Evolutionary conservation across 2,113 vertebrate species (phyloP).

Genomic region (Chlamydotis undulata): DNA sequence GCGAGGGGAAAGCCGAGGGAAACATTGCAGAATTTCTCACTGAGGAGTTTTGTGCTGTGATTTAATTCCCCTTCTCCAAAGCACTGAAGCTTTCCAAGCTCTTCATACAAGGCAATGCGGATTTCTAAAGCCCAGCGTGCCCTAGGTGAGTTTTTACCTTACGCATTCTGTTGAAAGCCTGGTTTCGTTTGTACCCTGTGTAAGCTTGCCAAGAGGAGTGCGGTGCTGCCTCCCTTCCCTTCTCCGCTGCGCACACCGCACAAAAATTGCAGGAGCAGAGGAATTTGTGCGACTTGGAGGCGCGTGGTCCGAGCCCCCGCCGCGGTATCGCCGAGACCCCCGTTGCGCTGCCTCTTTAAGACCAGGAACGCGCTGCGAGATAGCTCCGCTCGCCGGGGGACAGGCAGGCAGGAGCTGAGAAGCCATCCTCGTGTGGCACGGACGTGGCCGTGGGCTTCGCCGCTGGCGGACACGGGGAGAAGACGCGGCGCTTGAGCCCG

Average conservation of each 20-base stretch:
- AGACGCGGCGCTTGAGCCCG: rapidly evolving
- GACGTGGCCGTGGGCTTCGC: not conserved
- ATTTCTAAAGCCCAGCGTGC: not conserved
- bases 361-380: not conserved
- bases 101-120: rapidly evolving
- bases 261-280: not conserved
- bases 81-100: not conserved
- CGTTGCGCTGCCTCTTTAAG: constrained; percentile 35
- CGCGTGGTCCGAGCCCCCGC: not conserved
- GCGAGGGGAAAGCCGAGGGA: not conserved
- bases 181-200: not conserved
- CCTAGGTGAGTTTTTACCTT: not conserved
- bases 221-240: not conserved
- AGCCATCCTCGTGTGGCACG: not conserved
- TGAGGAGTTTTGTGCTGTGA: not conserved
- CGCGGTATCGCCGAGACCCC: rapidly evolving
- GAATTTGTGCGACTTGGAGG: rapidly evolving
- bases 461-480: not conserved
- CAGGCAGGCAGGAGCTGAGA: not conserved
- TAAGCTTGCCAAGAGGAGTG: not conserved
- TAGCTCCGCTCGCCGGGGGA: not conserved
- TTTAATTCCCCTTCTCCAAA: not conserved
- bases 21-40: not conserved
- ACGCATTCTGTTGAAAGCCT: not conserved
- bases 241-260: rapidly evolving